These are phyloP conservation scores for Thinocorus orbignyianus DNA, from an alignment of 2,113 vertebrate species.

Conservation along the genomic window DNA sequence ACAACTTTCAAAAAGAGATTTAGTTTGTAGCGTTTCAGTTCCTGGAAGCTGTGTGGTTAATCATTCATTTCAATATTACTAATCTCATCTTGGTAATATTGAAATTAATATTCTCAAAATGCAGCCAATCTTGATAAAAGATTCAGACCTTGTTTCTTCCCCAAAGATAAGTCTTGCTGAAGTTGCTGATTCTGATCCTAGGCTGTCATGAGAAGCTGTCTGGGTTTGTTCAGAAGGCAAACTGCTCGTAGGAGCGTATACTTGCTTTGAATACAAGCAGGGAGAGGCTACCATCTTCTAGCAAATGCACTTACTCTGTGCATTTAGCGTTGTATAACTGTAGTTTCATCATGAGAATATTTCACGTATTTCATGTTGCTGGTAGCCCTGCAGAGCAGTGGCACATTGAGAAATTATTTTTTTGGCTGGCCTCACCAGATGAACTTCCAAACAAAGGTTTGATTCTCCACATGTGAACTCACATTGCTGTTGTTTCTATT, in stretches of 20 bases:
- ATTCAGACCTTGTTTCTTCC: background rate
- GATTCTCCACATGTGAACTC: background rate
- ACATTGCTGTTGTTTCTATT: background rate
- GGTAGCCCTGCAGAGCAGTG: background rate
- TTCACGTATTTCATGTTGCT: background rate
- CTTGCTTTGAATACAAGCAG: background rate
- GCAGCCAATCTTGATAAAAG: slow-evolving; percentile 14
- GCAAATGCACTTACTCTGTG: background rate
- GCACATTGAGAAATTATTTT: background rate
- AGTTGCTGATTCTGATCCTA: slow-evolving; percentile 16
- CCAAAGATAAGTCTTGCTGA: background rate
- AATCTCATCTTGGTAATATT: slow-evolving; percentile 31
- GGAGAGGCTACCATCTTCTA: background rate
- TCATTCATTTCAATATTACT: slow-evolving; percentile 17
- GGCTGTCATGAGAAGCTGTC: background rate
- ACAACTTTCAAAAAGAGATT: slow-evolving; percentile 12
- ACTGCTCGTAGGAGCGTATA: background rate
- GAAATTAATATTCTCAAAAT: slow-evolving; percentile 34
- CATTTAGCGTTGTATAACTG: background rate
- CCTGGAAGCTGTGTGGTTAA: slow-evolving; percentile 3
- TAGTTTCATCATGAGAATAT: background rate
- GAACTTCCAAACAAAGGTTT: background rate
- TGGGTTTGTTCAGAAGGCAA: background rate
- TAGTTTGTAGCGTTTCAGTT: background rate
- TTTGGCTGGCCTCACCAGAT: background rate